phyloP scores from a whole-genome alignment of 2,888 invertebrate species.

The Cybosia mesomella region DNA sequence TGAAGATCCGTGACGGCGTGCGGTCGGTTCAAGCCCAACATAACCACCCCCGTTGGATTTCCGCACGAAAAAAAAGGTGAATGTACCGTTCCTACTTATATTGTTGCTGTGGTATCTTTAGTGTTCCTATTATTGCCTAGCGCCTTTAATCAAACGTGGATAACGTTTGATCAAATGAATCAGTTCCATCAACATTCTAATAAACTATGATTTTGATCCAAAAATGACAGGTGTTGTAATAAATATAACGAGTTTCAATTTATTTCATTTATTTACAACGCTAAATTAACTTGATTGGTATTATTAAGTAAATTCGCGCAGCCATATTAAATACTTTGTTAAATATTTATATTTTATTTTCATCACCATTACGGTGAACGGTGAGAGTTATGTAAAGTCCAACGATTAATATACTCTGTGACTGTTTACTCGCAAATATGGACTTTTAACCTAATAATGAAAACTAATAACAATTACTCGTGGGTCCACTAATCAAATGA shows the following conservation, averaged over 20 bases:
- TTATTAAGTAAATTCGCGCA: slow-evolving; percentile 28
- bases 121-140: not conserved
- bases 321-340: slow-evolving; percentile 26
- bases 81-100: not conserved
- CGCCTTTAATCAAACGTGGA: slow-evolving; percentile 6
- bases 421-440: slow-evolving; percentile 14
- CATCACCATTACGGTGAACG: slow-evolving; percentile 26
- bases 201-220: slow-evolving; percentile 20
- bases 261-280: slow-evolving; percentile 32
- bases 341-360: slow-evolving; percentile 29
- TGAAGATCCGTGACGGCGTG: no score
- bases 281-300: slow-evolving; percentile 42
- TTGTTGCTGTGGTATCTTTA: not conserved
- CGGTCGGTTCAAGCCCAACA: no score
- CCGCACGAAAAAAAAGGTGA: no score
- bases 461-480: not conserved
- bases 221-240: slow-evolving; percentile 39
- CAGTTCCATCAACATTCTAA: not conserved
- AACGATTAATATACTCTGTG: slow-evolving; percentile 15
- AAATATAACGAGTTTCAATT: slow-evolving; percentile 42
- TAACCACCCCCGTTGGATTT: no score
- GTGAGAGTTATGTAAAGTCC: slow-evolving; percentile 21
- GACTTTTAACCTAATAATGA: slow-evolving; percentile 8
- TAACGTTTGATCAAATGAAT: slow-evolving; percentile 3
- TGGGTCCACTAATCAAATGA: not conserved